Conservation (phyloP, 2,888 invertebrate genomes). For the Noctua fimbriata region DNA sequence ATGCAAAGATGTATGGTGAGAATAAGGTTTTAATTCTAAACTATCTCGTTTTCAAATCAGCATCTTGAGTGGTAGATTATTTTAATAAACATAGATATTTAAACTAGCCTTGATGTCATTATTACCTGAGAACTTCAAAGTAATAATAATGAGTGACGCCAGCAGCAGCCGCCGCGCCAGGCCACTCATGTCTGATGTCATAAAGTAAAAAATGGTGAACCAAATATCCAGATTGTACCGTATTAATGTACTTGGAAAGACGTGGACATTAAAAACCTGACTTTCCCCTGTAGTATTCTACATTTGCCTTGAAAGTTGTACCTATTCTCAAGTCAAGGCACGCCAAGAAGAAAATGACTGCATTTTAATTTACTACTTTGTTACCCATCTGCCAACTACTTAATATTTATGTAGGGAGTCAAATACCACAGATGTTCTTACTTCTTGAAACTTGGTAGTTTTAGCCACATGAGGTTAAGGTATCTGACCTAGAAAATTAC, state of each 20-base stretch:
- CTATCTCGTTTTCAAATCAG: constrained; percentile 29
- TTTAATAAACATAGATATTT: background rate
- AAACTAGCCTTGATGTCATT: constrained; percentile 4
- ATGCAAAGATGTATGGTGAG: background rate
- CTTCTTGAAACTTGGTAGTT: constrained; percentile 1
- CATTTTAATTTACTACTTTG: constrained; percentile 52
- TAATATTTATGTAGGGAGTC: constrained; percentile 22
- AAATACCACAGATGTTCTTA: constrained; percentile 34
- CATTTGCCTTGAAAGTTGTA: constrained; percentile 54
- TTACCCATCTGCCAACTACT: constrained; percentile 47
- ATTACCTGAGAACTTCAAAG: constrained; percentile 26
- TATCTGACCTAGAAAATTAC: constrained; percentile 23
- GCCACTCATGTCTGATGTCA: constrained; percentile 35
- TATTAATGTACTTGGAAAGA: constrained; percentile 24
- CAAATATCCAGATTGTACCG: constrained; percentile 29
- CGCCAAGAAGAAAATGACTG: constrained; percentile 57
- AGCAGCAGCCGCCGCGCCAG: constrained; percentile 3
- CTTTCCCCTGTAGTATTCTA: constrained; percentile 51
- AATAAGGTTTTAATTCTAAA: constrained; percentile 11
- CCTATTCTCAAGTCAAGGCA: constrained; percentile 54
- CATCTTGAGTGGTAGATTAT: constrained; percentile 30
- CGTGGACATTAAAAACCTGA: constrained; percentile 29
- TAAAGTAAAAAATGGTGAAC: constrained; percentile 16
- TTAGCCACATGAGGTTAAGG: background rate
- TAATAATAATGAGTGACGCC: constrained; percentile 27